Percentiles rank a stretch among this genome's conserved stretches.
Evolutionary conservation across 2,797 vertebrate species (phyloP).

Genomic region (Phalloptychus januarius): DNA sequence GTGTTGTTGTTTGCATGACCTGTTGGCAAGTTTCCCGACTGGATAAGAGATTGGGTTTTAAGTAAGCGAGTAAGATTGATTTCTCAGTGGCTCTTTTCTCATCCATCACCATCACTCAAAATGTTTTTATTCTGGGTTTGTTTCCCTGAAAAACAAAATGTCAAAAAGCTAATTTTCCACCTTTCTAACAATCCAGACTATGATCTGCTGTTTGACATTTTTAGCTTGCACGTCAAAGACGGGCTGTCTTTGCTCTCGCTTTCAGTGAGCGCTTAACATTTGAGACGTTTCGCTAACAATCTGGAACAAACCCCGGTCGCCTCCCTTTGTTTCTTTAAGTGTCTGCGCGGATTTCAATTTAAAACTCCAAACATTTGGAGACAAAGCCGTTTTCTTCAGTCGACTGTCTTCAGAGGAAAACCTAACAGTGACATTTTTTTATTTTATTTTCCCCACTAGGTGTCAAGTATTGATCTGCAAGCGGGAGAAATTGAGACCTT

Average conservation of each 20-base stretch:
- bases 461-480: background rate
- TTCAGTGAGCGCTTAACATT: background rate
- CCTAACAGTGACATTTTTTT: background rate
- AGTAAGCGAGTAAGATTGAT: background rate
- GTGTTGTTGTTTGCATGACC: background rate
- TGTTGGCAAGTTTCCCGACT: background rate
- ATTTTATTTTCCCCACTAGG: no score
- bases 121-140: background rate
- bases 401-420: background rate
- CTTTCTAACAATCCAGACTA: background rate
- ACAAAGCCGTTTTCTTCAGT: background rate
- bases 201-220: background rate
- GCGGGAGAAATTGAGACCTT: background rate
- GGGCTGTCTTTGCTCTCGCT: background rate
- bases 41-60: background rate
- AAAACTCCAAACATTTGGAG: background rate
- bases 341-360: background rate
- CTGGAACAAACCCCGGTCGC: background rate
- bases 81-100: background rate
- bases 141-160: background rate
- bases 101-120: background rate
- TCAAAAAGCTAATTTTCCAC: background rate
- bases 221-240: background rate
- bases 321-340: background rate
- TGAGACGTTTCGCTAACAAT: background rate